Base-by-base conservation (phyloP, 2,797 vertebrate species). In the Danio aesculapii region DNA sequence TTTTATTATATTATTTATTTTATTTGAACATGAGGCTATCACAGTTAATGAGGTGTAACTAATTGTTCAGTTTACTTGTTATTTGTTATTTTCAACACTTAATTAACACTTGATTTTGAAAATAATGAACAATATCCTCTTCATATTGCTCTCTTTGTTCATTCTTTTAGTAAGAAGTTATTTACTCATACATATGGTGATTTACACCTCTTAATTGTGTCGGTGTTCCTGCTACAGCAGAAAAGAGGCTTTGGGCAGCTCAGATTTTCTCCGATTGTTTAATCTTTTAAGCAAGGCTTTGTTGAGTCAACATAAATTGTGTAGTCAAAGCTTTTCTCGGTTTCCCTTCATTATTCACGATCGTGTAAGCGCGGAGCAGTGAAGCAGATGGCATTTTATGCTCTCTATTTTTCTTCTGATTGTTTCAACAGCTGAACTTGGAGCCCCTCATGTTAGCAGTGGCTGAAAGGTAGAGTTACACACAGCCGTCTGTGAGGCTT, bases 311-410 rank as follows among this genome's bases (percentile, higher is more conserved):
- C 78, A 80, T 57, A 30, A 53, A 64, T 73, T 80, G 59, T 80
- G 41, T 67, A 14, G 50, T 47, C 43, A 16, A 73, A 81, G 50
- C 78, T 81, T 74, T 62, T 72, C 78, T 66, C 16, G 21, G 64
- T 76, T 69, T 84, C 66, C 46, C 49, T 71, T 63, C 83, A 74
- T 84, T 82, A 79, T 82, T 81, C 63, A 46, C 72, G 44, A 53
- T 73, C 47, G 63, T 30, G 63, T 75, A 62, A 47, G 47, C 6
- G 58, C 81, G 79, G 57, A 80, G 67, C 64, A 68, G 43, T 82
- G 58, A 53, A 81, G 58, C 86, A 85, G 82, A 86, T 85, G 83
- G 53, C 76, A 58, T 78, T 83, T 84, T 59, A 58, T 21, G 21
- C 72, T 81, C 19, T 44, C 55, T 30, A 30, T 66, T 69, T 81